phyloP scores from a whole-genome alignment of 1,140 invertebrate species.

The Lanistes nyassanus region DNA sequence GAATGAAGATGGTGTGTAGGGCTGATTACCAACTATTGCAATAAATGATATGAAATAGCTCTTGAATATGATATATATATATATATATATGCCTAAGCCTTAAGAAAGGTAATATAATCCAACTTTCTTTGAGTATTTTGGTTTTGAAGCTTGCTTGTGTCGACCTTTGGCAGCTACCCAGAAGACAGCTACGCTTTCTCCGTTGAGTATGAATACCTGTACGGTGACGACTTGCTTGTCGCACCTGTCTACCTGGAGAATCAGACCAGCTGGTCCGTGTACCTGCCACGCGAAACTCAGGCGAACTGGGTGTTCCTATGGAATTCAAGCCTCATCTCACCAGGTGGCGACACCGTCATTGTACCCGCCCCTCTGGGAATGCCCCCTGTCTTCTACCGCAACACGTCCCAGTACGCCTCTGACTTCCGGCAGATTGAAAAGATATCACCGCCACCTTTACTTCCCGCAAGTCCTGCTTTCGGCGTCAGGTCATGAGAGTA shows the following conservation, averaged over 20 bases:
- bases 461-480: background rate
- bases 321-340: background rate
- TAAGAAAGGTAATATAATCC: too few relatives aligned
- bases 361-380: slow-evolving; percentile 43
- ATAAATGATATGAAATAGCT: too few relatives aligned
- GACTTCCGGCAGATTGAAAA: slow-evolving; percentile 22
- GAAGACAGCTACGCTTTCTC: slow-evolving; percentile 44
- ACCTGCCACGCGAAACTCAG: background rate
- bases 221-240: slow-evolving; percentile 63
- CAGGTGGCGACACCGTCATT: slow-evolving; percentile 21
- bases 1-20: too few relatives aligned
- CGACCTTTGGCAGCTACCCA: slow-evolving; percentile 34
- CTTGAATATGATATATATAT: too few relatives aligned
- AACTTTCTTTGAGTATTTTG: too few relatives aligned
- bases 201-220: slow-evolving; percentile 63
- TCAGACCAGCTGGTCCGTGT: slow-evolving; percentile 45
- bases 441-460: background rate
- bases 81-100: too few relatives aligned
- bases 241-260: slow-evolving; percentile 12
- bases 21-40: too few relatives aligned
- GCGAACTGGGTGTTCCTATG: slow-evolving; percentile 11
- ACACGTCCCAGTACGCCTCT: slow-evolving; percentile 22
- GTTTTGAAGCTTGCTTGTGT: too few relatives aligned
- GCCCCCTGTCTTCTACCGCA: slow-evolving; percentile 50
- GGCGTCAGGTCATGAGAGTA: too few relatives aligned